phyloP scores from a whole-genome alignment of 1,140 invertebrate genomes.

The Armadillidium nasatum region DNA sequence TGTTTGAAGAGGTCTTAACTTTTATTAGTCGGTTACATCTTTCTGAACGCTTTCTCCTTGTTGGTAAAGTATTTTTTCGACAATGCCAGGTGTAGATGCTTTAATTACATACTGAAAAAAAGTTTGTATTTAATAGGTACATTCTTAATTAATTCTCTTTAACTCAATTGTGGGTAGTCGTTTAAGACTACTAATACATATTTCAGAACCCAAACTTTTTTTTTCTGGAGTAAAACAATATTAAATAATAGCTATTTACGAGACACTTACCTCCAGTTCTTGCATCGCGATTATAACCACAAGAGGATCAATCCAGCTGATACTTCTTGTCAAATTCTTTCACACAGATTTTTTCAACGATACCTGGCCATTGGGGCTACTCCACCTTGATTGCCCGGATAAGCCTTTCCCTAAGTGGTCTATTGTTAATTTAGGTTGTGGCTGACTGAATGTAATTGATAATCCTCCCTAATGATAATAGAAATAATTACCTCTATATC shows the following conservation, averaged over 20 bases:
- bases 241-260: not conserved
- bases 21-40: slow-evolving; percentile 23
- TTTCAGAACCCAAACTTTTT: too few species aligned
- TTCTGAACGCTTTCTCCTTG: slow-evolving; percentile 24
- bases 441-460: slow-evolving; percentile 49
- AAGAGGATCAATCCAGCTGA: slow-evolving; percentile 75
- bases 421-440: slow-evolving; percentile 53
- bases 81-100: slow-evolving; percentile 17
- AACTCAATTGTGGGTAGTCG: too few species aligned
- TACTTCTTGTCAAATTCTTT: slow-evolving; percentile 69
- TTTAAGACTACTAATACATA: too few species aligned
- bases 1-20: slow-evolving; percentile 3
- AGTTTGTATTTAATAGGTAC: too few species aligned
- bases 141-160: too few species aligned
- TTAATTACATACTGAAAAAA: slow-evolving; percentile 25
- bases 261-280: slow-evolving; percentile 83
- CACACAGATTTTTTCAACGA: slow-evolving; percentile 86
- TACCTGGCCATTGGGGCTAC: slow-evolving; percentile 91
- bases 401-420: slow-evolving; percentile 39
- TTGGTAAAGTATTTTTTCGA: slow-evolving; percentile 24
- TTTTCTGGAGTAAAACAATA: not conserved
- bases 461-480: slow-evolving; percentile 51
- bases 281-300: slow-evolving; percentile 97
- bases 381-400: slow-evolving; percentile 46
- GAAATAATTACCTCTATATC: slow-evolving; percentile 1